Evolutionary conservation across 2,888 invertebrate genomes (phyloP), one percentile per base, ranked within the genome.

Genomic region (Hipparchia semele): DNA sequence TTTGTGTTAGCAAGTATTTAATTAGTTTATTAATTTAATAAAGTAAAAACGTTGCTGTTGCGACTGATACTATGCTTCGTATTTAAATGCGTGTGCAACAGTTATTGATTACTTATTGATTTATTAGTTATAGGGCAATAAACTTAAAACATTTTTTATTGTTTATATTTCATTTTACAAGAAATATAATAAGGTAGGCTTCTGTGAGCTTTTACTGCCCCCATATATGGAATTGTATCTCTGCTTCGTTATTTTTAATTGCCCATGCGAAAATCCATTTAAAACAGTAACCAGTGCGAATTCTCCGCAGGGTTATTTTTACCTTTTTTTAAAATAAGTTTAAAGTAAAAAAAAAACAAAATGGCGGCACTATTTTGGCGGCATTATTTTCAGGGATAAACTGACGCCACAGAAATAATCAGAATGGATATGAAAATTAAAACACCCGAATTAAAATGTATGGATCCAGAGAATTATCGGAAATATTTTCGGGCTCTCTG

Each of bases 381-480:
- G 23, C 54, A n/a, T 8, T 5, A 69, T 73, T 76, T 76, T 70
- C 76, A 77, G 77, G 60, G 58, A 69, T 77, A 73, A 71, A 45
- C 6, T 51, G 33, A 10, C 23, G 33, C 23, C 83, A 79, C 73
- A 60, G 68, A 65, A 68, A 45, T 65, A 33, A 68, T 65, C 71
- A 85, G 45, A 73, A 89, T 90, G 88, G 84, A 86, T 73, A 79
- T 82, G 70, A 86, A 80, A 76, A 86, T 87, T 79, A 86, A 86
- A 78, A 83, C 86, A 69, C 89, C 90, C 0, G 94, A 94, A 81
- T 77, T 92, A 74, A 84, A 83, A 83, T 92, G 90, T 74, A 86
- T 94, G 91, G 92, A 92, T 72, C 90, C 92, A n/a, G 92, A 92
- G 51, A 91, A 92, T 75, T 93, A 92, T 75, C 83, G 86, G 67